Percentiles rank a stretch among this genome's conserved stretches.
Conservation (phyloP, 2,888 invertebrate species). For the Druceiella hillmani region DNA sequence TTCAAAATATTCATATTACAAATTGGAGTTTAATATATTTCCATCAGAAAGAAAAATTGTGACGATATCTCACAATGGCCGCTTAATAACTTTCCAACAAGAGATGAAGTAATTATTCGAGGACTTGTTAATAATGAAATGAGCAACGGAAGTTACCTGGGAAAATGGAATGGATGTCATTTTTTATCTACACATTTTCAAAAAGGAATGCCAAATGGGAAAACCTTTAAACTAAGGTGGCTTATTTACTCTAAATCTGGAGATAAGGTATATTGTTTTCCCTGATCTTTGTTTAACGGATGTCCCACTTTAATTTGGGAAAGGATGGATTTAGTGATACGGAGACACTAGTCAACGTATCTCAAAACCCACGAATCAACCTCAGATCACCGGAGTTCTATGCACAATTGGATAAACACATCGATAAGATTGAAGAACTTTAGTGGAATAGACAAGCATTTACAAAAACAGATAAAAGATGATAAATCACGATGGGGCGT, state of each 20-base stretch:
- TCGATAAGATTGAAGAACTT: slow-evolving; percentile 10
- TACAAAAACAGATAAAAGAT: no score
- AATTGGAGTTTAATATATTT: no score
- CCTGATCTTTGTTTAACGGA: slow-evolving; percentile 1
- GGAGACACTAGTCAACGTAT: slow-evolving; percentile 8
- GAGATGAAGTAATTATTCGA: slow-evolving; percentile 9
- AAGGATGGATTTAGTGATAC: slow-evolving; percentile 9
- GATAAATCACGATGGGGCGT: no score
- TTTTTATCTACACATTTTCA: slow-evolving; percentile 3
- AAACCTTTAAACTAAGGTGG: slow-evolving; percentile 8
- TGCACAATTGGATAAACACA: slow-evolving; percentile 9
- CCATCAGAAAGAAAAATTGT: slow-evolving; percentile 3
- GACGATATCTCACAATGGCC: slow-evolving; percentile 2
- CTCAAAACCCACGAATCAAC: slow-evolving; percentile 7
- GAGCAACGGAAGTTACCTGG: slow-evolving; percentile 1
- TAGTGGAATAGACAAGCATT: slow-evolving; percentile 10
- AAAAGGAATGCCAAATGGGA: slow-evolving; percentile 7
- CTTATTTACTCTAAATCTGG: slow-evolving; percentile 1
- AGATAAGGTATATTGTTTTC: slow-evolving; percentile 6
- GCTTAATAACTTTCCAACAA: slow-evolving; percentile 7
- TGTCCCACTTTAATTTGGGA: slow-evolving; percentile 5
- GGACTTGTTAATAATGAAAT: slow-evolving; percentile 7
- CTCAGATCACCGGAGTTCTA: slow-evolving; percentile 6
- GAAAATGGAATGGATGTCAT: slow-evolving; percentile 5
- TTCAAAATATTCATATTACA: no score